phyloP scores from a whole-genome alignment of 2,113 vertebrate genomes.

The Corydoras maculifer region DNA sequence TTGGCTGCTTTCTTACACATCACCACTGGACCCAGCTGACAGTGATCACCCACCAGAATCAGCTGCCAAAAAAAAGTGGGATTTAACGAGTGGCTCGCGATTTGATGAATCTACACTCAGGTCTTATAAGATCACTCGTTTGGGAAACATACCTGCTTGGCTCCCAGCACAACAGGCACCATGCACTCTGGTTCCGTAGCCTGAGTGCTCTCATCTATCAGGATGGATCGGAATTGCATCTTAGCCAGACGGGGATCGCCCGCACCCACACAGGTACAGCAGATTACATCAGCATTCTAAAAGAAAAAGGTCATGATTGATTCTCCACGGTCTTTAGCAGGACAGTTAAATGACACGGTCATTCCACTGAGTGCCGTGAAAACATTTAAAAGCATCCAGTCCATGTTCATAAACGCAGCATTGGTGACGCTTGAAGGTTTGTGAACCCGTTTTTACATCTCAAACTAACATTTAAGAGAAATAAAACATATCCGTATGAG shows the following conservation, averaged over 20 bases:
- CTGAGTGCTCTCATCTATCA: conserved; percentile 97
- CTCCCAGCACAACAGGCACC: conserved; percentile 93
- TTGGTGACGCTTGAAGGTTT: no score
- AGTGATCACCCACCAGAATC: conserved; percentile 96
- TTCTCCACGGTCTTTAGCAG: no score
- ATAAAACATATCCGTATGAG: no score
- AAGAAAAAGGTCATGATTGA: not conserved
- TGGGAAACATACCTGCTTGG: conserved; percentile 78
- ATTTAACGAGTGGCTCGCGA: not conserved
- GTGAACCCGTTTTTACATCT: no score
- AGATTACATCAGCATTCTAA: conserved; percentile 96
- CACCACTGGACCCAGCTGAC: conserved; percentile 93
- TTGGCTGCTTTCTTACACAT: conserved; percentile 99
- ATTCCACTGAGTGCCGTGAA: no score
- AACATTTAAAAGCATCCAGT: no score
- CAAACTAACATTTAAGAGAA: no score
- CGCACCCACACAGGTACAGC: conserved; percentile 92
- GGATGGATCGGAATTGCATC: conserved; percentile 98
- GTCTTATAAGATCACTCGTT: no score
- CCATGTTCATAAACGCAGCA: no score
- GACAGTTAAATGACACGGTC: no score
- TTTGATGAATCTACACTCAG: no score
- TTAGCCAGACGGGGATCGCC: conserved; percentile 92
- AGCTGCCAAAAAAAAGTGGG: conserved; percentile 63
- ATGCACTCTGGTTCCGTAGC: conserved; percentile 97